Conservation (phyloP, 1,140 invertebrate genomes). For the Brachionus paranguensis region DNA sequence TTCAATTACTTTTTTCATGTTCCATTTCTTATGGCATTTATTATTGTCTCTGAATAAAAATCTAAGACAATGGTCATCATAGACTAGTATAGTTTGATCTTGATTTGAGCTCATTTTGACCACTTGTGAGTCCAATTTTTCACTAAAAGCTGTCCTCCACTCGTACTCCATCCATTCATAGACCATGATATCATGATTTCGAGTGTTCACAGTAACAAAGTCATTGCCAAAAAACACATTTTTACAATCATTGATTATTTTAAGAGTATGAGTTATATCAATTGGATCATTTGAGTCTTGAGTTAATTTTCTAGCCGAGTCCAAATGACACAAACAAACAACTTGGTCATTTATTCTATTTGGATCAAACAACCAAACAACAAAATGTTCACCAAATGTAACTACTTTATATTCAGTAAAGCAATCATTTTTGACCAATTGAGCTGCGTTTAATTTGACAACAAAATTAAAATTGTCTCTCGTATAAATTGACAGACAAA, state of each 20-base stretch:
- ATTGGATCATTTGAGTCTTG: neutral
- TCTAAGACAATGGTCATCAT: constrained; percentile 4
- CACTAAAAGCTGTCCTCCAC: neutral
- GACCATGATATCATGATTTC: neutral
- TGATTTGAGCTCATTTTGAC: neutral
- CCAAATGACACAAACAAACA: constrained; percentile 20
- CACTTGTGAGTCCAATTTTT: neutral
- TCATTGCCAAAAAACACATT: neutral
- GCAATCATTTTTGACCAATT: neutral
- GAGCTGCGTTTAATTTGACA: neutral
- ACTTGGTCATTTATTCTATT: neutral
- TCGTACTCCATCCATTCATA: neutral
- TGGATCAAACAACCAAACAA: neutral
- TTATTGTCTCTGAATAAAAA: constrained; percentile 15
- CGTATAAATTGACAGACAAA: neutral
- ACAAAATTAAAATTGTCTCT: neutral
- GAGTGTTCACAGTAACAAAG: neutral
- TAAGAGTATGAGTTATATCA: neutral
- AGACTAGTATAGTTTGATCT: neutral
- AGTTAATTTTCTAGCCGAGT: neutral
- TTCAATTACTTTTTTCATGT: neutral
- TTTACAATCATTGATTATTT: neutral
- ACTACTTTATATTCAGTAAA: neutral
- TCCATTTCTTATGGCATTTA: too few species aligned
- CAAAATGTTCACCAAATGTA: neutral